These are phyloP conservation scores for Gadus chalcogrammus DNA, from an alignment of 2,113 vertebrate species.

Conservation along the genomic window DNA sequence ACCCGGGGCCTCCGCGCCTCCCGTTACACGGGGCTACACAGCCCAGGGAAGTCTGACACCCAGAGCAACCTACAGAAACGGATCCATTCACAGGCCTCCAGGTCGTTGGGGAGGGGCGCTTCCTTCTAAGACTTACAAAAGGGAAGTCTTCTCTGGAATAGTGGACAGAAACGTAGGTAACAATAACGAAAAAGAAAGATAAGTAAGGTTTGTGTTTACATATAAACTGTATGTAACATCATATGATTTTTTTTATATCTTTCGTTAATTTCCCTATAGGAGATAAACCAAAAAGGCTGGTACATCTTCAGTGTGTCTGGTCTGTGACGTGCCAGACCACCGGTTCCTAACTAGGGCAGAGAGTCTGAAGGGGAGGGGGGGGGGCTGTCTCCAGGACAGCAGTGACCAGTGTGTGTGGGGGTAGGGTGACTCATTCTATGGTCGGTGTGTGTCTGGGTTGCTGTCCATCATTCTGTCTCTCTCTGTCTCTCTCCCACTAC, in stretches of 20 bases:
- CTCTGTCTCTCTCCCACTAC: too few species aligned
- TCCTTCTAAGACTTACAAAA: slow-evolving; percentile 42
- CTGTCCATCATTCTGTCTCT: neutral
- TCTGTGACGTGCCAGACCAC: too few species aligned
- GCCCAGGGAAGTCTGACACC: neutral
- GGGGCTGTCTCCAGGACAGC: slow-evolving; percentile 10
- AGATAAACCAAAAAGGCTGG: too few species aligned
- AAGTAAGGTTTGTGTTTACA: too few species aligned
- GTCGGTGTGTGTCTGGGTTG: slow-evolving; percentile 4
- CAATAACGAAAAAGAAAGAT: neutral
- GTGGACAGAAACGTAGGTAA: neutral
- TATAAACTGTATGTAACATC: too few species aligned
- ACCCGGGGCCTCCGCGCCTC: slow-evolving; percentile 35
- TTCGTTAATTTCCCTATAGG: too few species aligned
- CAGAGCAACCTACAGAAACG: neutral
- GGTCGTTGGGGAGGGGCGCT: slow-evolving; percentile 27
- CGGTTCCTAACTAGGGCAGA: neutral
- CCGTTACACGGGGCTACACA: slow-evolving; percentile 5
- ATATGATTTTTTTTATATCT: too few species aligned
- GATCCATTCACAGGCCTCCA: slow-evolving; percentile 13
- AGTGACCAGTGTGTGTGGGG: neutral
- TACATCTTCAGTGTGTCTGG: too few species aligned
- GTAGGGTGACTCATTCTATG: slow-evolving; percentile 41
- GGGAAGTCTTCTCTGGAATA: slow-evolving; percentile 57
- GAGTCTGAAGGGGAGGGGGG: neutral